A percentile compares a stretch with the other conserved stretches of the same genome.
These are phyloP conservation scores for Oryzias sinensis DNA, from an alignment of 2,797 vertebrate species.

Conservation along the genomic window DNA sequence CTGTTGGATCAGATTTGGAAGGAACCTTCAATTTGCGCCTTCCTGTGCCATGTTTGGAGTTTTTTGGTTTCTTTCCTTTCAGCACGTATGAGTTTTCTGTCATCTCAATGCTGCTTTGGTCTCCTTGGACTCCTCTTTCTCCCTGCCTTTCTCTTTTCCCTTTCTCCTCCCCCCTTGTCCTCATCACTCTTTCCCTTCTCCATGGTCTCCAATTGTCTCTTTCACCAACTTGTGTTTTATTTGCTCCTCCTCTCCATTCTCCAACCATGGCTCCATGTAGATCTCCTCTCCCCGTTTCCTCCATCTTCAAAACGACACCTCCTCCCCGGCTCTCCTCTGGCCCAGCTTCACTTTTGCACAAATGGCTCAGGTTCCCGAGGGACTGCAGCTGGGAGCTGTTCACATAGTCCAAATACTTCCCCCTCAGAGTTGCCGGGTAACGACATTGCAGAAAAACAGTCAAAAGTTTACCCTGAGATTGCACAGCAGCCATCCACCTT, in stretches of 20 bases:
- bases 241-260: slow-evolving; percentile 18
- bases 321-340: slow-evolving; percentile 62
- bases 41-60: slow-evolving; percentile 45
- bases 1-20: slow-evolving; percentile 25
- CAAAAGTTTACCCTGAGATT: slow-evolving; percentile 85
- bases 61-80: slow-evolving; percentile 55
- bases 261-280: slow-evolving; percentile 5
- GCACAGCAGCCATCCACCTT: slow-evolving; percentile 85
- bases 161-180: slow-evolving; percentile 33
- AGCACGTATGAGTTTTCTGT: slow-evolving; percentile 25
- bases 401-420: slow-evolving; percentile 90
- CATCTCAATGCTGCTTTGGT: slow-evolving; percentile 51
- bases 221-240: slow-evolving; percentile 5
- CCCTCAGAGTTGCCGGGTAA: slow-evolving; percentile 80
- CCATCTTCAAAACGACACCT: slow-evolving; percentile 32
- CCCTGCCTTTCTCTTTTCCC: slow-evolving; percentile 32
- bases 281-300: slow-evolving; percentile 21
- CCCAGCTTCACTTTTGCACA: slow-evolving; percentile 41
- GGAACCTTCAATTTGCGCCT: slow-evolving; percentile 40
- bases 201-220: neutral
- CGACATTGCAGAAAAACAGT: slow-evolving; percentile 88
- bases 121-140: slow-evolving; percentile 56
- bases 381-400: slow-evolving; percentile 81
- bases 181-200: neutral
- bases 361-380: slow-evolving; percentile 55